Conservation (phyloP, 2,888 invertebrate genomes). For the Cyclophora albipunctata region DNA sequence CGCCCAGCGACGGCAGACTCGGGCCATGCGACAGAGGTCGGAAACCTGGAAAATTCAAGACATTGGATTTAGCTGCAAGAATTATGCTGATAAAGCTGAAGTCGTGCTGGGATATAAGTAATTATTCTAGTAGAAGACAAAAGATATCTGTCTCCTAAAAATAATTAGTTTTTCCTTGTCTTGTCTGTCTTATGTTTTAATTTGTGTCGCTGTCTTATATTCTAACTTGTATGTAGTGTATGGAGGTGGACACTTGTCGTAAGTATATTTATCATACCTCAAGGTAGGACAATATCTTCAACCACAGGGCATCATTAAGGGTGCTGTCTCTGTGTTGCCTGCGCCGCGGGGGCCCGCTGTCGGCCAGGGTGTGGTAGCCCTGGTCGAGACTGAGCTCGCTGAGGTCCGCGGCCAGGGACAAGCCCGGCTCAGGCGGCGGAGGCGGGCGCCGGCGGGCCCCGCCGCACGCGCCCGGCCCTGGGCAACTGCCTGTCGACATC, state of each 20-base stretch:
- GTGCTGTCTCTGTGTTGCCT: slow-evolving; percentile 43
- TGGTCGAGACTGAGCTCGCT: slow-evolving; percentile 83
- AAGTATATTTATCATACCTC: slow-evolving; percentile 34
- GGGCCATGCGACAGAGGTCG: slow-evolving; percentile 72
- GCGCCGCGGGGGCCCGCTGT: slow-evolving; percentile 75
- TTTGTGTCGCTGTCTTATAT: not conserved
- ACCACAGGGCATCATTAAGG: slow-evolving; percentile 59
- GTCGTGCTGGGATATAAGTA: too few species aligned
- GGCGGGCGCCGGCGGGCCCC: slow-evolving; percentile 62
- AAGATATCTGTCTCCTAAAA: too few species aligned
- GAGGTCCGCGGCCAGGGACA: slow-evolving; percentile 62
- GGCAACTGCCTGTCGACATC: slow-evolving; percentile 64
- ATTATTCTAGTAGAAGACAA: too few species aligned
- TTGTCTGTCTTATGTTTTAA: too few species aligned
- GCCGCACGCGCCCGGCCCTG: slow-evolving; percentile 58
- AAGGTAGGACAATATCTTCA: slow-evolving; percentile 57
- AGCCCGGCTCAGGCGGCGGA: slow-evolving; percentile 62
- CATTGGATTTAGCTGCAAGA: too few species aligned
- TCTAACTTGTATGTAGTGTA: slow-evolving; percentile 1
- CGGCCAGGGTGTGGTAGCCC: slow-evolving; percentile 86
- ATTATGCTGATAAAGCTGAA: too few species aligned
- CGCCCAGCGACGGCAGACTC: slow-evolving; percentile 64
- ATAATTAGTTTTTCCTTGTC: too few species aligned
- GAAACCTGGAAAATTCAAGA: slow-evolving; percentile 43
- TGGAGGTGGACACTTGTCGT: too few species aligned